Percentiles rank a stretch among this genome's conserved stretches.
phyloP scores from a whole-genome alignment of 2,888 invertebrate genomes.

The Patella depressa region DNA sequence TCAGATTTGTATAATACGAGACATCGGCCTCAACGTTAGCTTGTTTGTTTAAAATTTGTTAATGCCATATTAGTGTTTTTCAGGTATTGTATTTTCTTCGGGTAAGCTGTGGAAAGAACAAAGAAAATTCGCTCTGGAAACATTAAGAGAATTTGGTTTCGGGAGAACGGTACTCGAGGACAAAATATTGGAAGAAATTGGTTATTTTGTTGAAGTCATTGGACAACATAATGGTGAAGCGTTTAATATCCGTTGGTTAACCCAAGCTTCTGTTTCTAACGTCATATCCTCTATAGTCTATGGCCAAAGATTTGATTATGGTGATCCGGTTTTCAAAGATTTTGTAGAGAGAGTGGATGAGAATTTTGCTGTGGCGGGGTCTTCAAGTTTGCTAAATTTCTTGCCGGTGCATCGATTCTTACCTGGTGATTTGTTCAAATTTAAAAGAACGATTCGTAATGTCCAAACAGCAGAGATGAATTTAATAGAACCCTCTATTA shows the following conservation, averaged over 20 bases:
- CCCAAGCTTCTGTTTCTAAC: constrained; percentile 21
- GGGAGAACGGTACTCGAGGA: constrained; percentile 22
- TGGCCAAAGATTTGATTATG: constrained; percentile 25
- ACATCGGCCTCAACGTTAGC: too few species aligned
- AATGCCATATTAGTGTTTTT: background rate
- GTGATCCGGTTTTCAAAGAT: constrained; percentile 14
- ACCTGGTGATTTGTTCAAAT: constrained; percentile 42
- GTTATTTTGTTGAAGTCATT: constrained; percentile 11
- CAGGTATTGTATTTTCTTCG: constrained; percentile 17
- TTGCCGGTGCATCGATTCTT: constrained; percentile 38
- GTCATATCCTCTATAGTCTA: constrained; percentile 24
- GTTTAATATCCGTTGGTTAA: constrained; percentile 15
- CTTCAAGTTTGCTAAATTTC: constrained; percentile 19
- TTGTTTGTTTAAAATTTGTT: too few species aligned
- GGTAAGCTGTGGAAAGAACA: constrained; percentile 25
- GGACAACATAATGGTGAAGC: background rate
- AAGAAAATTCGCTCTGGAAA: constrained; percentile 18
- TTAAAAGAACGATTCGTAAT: constrained; percentile 29
- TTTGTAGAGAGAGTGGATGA: constrained; percentile 18
- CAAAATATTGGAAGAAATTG: constrained; percentile 23
- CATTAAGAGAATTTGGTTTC: constrained; percentile 23
- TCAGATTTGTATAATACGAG: too few species aligned
- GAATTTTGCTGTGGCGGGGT: constrained; percentile 5
- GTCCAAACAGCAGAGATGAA: constrained; percentile 14
- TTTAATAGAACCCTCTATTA: constrained; percentile 24